These are phyloP conservation scores for Atractosteus spatula DNA, from an alignment of 2,113 vertebrate species.

Conservation along the genomic window DNA sequence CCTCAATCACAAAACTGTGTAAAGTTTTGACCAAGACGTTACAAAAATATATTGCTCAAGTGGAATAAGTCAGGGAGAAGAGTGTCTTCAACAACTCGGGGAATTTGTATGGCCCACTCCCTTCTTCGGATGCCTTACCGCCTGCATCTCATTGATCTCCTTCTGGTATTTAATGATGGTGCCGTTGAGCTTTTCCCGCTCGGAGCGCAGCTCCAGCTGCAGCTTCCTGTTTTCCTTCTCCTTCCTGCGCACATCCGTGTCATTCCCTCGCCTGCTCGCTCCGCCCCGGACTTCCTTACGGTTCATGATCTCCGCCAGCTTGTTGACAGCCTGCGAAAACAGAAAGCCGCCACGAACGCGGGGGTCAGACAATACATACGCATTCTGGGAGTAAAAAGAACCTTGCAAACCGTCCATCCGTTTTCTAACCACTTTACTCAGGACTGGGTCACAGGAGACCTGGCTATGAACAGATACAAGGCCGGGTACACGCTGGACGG, in stretches of 20 bases:
- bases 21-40: too few relatives aligned
- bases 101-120: too few relatives aligned
- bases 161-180: slow-evolving; percentile 96
- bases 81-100: too few relatives aligned
- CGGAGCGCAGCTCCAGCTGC: slow-evolving; percentile 91
- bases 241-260: slow-evolving; percentile 90
- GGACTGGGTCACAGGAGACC: too few relatives aligned
- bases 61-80: too few relatives aligned
- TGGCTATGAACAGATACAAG: too few relatives aligned
- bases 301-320: slow-evolving; percentile 97
- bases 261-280: slow-evolving; percentile 87
- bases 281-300: slow-evolving; percentile 76
- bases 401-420: too few relatives aligned
- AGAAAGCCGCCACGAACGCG: background rate
- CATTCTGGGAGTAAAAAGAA: background rate
- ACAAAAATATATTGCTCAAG: too few relatives aligned
- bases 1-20: background rate
- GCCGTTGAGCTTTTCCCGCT: slow-evolving; percentile 92
- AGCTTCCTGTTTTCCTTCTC: slow-evolving; percentile 97
- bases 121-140: slow-evolving; percentile 64
- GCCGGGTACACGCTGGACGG: too few relatives aligned
- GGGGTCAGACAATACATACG: background rate
- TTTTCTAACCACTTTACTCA: too few relatives aligned
- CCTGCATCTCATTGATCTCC: slow-evolving; percentile 96
- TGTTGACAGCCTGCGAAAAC: slow-evolving; percentile 85